phyloP scores from a whole-genome alignment of 2,888 invertebrate genomes.

The Yponomeuta sedellus region DNA sequence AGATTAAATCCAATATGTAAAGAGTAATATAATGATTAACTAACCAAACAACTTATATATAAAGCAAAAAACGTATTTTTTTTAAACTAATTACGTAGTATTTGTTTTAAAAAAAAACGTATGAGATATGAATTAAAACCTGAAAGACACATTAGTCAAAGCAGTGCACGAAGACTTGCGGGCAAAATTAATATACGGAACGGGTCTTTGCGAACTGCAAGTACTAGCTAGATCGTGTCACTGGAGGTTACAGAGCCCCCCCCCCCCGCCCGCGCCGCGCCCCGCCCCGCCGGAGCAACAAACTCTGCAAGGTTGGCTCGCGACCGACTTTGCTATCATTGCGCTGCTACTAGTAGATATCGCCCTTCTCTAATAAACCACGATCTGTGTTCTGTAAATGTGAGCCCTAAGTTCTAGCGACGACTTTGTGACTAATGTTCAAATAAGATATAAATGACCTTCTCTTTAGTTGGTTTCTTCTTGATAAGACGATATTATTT shows the following conservation, averaged over 20 bases:
- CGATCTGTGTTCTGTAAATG: neutral
- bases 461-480: neutral
- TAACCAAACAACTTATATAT: no score
- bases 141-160: no score
- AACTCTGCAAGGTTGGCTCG: slow-evolving; percentile 71
- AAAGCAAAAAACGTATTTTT: no score
- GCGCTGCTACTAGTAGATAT: slow-evolving; percentile 60
- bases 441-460: slow-evolving; percentile 7
- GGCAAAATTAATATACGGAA: neutral
- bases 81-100: no score
- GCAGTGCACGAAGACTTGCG: neutral
- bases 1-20: no score
- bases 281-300: slow-evolving; percentile 56
- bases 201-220: slow-evolving; percentile 7
- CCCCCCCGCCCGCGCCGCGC: slow-evolving; percentile 21
- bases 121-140: no score
- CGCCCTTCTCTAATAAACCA: slow-evolving; percentile 29
- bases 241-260: slow-evolving; percentile 49
- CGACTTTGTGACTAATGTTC: neutral
- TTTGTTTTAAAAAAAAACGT: no score
- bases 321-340: slow-evolving; percentile 60
- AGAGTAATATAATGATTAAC: no score
- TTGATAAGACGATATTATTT: neutral
- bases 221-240: slow-evolving; percentile 45
- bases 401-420: slow-evolving; percentile 47